Percentiles rank a stretch among this genome's conserved stretches.
Conservation (phyloP, 2,888 invertebrate species). For the Sabatieria punctata region DNA sequence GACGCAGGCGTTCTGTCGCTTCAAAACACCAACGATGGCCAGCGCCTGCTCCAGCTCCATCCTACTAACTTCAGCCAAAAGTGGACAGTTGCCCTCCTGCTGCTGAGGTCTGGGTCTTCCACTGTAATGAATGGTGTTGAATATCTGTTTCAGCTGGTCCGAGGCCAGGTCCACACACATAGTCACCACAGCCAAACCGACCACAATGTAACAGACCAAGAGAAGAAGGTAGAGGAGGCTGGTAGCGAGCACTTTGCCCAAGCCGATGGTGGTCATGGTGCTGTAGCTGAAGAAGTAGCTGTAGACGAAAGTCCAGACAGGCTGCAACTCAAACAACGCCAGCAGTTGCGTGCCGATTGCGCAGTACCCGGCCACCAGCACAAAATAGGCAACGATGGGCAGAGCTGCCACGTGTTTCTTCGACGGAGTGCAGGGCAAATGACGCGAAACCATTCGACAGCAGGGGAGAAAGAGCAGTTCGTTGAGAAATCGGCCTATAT, state of each 20-base stretch:
- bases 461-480: slow-evolving; percentile 13
- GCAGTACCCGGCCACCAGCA: slow-evolving; percentile 23
- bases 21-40: slow-evolving; percentile 28
- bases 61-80: slow-evolving; percentile 28
- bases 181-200: slow-evolving; percentile 30
- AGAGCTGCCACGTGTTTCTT: slow-evolving; percentile 15
- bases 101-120: slow-evolving; percentile 24
- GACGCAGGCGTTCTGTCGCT: slow-evolving; percentile 22
- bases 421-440: background rate
- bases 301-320: slow-evolving; percentile 28
- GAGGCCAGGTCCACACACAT: slow-evolving; percentile 29
- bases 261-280: slow-evolving; percentile 31
- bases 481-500: slow-evolving; percentile 21
- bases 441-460: background rate
- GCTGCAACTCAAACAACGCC: slow-evolving; percentile 7
- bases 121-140: slow-evolving; percentile 31
- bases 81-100: slow-evolving; percentile 18
- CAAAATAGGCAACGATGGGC: slow-evolving; percentile 29
- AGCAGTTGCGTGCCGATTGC: slow-evolving; percentile 9
- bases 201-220: slow-evolving; percentile 28
- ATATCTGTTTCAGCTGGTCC: slow-evolving; percentile 29
- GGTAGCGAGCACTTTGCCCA: slow-evolving; percentile 29
- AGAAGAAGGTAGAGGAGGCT: slow-evolving; percentile 12
- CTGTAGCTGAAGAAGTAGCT: slow-evolving; percentile 32
- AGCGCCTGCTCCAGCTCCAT: slow-evolving; percentile 31